phyloP scores from a whole-genome alignment of 2,113 vertebrate species.

The Rhinopithecus roxellana region DNA sequence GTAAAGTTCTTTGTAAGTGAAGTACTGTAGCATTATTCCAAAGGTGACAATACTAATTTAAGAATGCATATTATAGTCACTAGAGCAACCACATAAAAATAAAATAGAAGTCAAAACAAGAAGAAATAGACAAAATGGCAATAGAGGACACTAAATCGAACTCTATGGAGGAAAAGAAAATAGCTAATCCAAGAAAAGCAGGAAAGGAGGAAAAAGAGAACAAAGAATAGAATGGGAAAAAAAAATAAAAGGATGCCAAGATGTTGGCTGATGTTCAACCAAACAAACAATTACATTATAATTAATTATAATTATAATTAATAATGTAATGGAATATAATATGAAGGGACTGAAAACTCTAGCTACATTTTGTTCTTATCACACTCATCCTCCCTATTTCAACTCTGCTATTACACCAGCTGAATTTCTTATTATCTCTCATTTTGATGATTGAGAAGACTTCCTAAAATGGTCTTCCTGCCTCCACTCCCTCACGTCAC shows the following conservation, averaged over 20 bases:
- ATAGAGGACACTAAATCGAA: background rate
- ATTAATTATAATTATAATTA: background rate
- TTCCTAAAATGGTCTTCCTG: background rate
- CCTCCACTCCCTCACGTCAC: background rate
- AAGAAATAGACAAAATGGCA: background rate
- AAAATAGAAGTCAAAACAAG: background rate
- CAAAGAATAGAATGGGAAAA: background rate
- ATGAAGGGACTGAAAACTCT: background rate
- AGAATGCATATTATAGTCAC: background rate
- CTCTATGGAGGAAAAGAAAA: background rate
- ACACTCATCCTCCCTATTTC: background rate
- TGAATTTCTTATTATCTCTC: background rate
- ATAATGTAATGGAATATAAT: background rate
- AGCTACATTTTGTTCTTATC: background rate
- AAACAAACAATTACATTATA: background rate
- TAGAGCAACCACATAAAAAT: background rate
- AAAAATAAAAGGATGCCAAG: background rate
- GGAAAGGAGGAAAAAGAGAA: background rate
- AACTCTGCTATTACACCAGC: background rate
- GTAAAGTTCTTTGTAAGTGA: background rate
- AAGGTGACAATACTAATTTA: background rate
- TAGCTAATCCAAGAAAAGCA: background rate
- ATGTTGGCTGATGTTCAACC: background rate
- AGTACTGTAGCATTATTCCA: background rate
- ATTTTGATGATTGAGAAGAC: background rate